Percentiles rank a stretch among this genome's conserved stretches.
Evolutionary conservation across 2,797 vertebrate species (phyloP).

Genomic region (Pelobates cultripes): DNA sequence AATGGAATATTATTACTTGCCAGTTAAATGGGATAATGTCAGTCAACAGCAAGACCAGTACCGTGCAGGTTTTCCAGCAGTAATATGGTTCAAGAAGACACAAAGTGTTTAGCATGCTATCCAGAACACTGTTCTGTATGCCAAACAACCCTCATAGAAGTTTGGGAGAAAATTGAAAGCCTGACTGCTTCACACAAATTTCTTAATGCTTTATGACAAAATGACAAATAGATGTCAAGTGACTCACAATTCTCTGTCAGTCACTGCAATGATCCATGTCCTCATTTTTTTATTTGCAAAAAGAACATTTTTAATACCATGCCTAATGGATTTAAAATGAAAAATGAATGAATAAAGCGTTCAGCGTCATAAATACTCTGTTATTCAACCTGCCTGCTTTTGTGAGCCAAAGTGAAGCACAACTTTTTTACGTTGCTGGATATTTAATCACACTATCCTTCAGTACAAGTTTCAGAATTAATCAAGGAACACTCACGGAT

Average conservation of each 20-base stretch:
- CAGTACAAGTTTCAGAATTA: neutral
- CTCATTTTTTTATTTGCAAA: constrained; percentile 14
- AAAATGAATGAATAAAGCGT: constrained; percentile 3
- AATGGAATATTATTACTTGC: neutral
- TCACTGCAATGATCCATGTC: constrained; percentile 18
- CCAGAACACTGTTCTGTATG: neutral
- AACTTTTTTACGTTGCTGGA: neutral
- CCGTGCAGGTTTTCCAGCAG: neutral
- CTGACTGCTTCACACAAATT: constrained; percentile 7
- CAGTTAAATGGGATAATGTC: neutral
- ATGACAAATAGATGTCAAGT: constrained; percentile 16
- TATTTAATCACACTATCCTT: neutral
- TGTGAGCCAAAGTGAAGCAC: neutral
- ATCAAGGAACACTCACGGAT: neutral
- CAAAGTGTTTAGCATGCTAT: neutral
- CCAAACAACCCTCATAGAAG: neutral
- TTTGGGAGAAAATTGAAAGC: constrained; percentile 9
- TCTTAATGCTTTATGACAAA: constrained; percentile 1
- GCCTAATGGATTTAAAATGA: constrained; percentile 11
- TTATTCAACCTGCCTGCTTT: neutral
- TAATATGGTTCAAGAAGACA: neutral
- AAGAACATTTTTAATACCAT: constrained; percentile 20
- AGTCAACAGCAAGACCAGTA: neutral
- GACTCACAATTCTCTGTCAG: constrained; percentile 6
- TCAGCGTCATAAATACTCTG: neutral